Base-by-base conservation (phyloP, 2,888 invertebrate species). In the Callyntrura guangdongensis region DNA sequence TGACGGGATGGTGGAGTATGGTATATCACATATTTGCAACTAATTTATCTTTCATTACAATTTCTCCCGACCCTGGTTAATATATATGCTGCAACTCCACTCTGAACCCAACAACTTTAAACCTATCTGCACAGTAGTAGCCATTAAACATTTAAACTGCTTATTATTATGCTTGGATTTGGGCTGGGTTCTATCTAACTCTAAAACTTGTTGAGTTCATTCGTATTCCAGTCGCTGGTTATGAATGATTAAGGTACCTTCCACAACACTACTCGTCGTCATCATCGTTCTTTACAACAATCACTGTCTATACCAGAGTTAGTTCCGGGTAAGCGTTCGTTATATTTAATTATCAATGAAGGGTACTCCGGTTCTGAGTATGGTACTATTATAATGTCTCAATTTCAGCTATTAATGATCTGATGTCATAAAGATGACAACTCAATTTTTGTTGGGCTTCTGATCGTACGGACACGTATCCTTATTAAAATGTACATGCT, bases 291-390 rank as follows among this genome's bases (percentile, higher is more conserved):
- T 9, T 53, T 9, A 12, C 4, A 53, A 5, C 45, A 27, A n/a
- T 36, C 4, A 72, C 3, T 45, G 5, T n/a, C n/a, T n/a, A n/a
- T n/a, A n/a, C n/a, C n/a, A n/a, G n/a, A n/a, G n/a, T n/a, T 17
- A 72, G 36, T 72, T 72, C 72, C 72, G 45, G 72, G 45, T 72
- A 72, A 72, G 0, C 6, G 17, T 36, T 64, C 64, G 6, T 25
- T 64, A 25, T 64, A 64, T 22, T 25, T 59, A 59, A 64, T 64
- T 25, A 25, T 12, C 20, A 8, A n/a, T 64, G 25, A 11, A n/a
- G 45, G 36, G 17, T 8, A 17, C 72, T 72, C 45, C 72, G 45
- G 6, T 27, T 36, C 14, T 12, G 1, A 67, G 67, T 27, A 1
- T 11, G 67, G 2, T 59, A 9, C 17, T 3, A n/a, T 9, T 1